Evolutionary conservation across 2,888 invertebrate genomes (phyloP), one percentile per base, ranked within the genome.

Genomic region (Agrypnus murinus): DNA sequence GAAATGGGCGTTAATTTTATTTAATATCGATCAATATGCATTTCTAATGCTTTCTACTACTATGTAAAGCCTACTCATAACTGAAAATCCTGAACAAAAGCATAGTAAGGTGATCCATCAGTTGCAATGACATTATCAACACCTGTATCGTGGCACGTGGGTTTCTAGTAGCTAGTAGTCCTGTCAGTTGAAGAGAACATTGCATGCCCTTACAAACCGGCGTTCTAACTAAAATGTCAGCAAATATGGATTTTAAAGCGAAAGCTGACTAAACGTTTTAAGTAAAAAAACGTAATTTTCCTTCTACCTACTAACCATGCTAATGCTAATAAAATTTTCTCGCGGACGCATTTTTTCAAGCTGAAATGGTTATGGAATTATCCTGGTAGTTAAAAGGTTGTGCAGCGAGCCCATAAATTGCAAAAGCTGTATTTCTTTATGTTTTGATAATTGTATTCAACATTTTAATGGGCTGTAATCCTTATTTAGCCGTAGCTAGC

Each of bases 101-200:
- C 65, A 38, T 59, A 69, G 68, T 65, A 68, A 72, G 75, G 75
- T 76, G 74, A 79, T 79, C 79, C 78, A 78, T 79, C 79, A 79
- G 77, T 50, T 36, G 63, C 72, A 78, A 73, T 78, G 79, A 79
- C 79, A 77, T 78, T 79, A 81, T 81, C 81, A 80, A 77, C 80
- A 79, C 79, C 79, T 81, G 79, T 75, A 81, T 79, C 79, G 74
- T 72, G 75, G 71, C 77, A 77, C 76, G 77, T 77, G 75, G 73
- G 66, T 72, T 70, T n/a, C 63, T 65, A 58, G 63, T 38, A 64
- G 63, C 71, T 66, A 25, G n/a, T n/a, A 71, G 66, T 71, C 71
- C 66, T 66, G 66, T 66, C 71, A 71, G 36, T 66, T 59, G 58
- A 53, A 63, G 57, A 55, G 66, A 60, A 63, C 48, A 48, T 58